These are phyloP conservation scores for Heliconius erato DNA, from an alignment of 2,888 invertebrate genomes.

Conservation along the genomic window DNA sequence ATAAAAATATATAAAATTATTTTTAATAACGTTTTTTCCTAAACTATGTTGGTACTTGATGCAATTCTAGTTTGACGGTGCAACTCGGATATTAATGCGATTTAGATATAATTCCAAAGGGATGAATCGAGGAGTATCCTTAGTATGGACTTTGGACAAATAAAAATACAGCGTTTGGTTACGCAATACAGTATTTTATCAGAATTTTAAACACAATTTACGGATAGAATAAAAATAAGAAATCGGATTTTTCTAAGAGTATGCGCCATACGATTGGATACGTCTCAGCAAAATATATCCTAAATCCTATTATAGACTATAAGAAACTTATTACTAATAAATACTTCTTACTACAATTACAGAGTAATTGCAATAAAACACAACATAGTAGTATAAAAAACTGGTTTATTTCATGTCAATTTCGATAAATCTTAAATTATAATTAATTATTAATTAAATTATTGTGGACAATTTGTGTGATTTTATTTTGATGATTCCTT, in stretches of 20 bases:
- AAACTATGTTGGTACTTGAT: too few species aligned
- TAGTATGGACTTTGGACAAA: background rate
- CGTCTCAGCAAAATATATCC: too few species aligned
- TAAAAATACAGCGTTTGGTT: background rate
- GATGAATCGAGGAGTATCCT: too few species aligned
- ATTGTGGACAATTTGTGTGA: background rate
- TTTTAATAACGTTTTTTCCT: too few species aligned
- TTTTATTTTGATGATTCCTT: background rate
- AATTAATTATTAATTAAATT: background rate
- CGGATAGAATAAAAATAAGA: background rate
- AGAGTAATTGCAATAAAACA: constrained; percentile 12
- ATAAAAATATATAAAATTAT: too few species aligned
- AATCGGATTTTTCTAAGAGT: background rate
- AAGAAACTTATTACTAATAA: background rate
- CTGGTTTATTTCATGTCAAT: constrained; percentile 12
- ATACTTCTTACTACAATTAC: background rate
- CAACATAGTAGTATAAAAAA: constrained; percentile 9
- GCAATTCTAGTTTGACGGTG: too few species aligned
- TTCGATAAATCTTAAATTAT: background rate
- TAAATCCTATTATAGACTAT: background rate
- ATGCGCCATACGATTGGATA: too few species aligned
- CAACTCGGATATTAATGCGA: too few species aligned
- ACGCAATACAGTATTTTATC: background rate
- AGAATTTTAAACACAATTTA: background rate
- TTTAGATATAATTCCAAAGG: too few species aligned